Percentiles rank a stretch among this genome's conserved stretches.
These are phyloP conservation scores for Eupithecia subfuscata DNA, from an alignment of 2,888 invertebrate species.

Conservation along the genomic window DNA sequence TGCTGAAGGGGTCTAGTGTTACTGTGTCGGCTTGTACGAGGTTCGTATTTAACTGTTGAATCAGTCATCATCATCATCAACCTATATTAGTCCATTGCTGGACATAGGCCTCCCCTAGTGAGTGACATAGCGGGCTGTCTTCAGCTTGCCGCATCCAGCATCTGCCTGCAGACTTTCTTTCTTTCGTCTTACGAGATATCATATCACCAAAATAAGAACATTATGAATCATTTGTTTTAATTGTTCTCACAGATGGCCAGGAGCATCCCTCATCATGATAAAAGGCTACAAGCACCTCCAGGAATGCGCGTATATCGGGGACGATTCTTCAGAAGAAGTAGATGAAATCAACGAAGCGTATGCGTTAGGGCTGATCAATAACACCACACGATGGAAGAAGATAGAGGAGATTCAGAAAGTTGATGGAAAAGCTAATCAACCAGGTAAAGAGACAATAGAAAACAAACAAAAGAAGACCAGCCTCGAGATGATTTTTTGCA, in stretches of 20 bases:
- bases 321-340: conserved; percentile 90
- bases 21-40: conserved; percentile 90
- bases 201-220: neutral
- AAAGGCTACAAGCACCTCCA: conserved; percentile 90
- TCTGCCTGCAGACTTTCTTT: no score
- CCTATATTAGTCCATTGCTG: no score
- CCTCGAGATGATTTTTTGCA: no score
- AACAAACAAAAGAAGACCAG: neutral
- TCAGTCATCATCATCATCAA: no score
- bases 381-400: conserved; percentile 65
- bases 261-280: conserved; percentile 90
- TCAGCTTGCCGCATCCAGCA: no score
- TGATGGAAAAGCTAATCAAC: conserved; percentile 84
- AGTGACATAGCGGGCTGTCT: no score
- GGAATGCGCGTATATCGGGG: conserved; percentile 92
- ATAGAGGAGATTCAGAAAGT: conserved; percentile 67
- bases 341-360: conserved; percentile 85
- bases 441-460: conserved; percentile 61
- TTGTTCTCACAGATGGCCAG: conserved; percentile 85
- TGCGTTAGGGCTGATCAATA: conserved; percentile 66
- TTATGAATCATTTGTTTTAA: neutral
- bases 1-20: conserved; percentile 88
- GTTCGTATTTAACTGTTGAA: conserved; percentile 60
- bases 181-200: no score
- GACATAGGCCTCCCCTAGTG: no score